phyloP scores from a whole-genome alignment of 2,113 vertebrate genomes.

The Uropsilus gracilis region DNA sequence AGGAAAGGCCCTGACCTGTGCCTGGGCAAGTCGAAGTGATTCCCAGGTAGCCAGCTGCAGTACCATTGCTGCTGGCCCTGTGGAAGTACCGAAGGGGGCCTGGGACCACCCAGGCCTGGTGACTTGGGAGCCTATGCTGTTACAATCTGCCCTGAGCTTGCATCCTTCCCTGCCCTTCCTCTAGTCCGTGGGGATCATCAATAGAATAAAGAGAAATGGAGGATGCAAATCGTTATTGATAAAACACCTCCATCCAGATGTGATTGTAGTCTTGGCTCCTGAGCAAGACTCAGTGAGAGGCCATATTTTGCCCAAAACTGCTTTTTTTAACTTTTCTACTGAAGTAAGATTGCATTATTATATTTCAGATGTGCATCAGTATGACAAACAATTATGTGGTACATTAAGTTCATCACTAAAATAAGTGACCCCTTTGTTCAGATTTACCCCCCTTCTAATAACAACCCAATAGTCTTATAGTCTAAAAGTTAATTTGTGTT shows the following conservation, averaged over 20 bases:
- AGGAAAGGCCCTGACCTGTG: background rate
- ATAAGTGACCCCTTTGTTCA: too few species aligned
- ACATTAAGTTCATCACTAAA: too few species aligned
- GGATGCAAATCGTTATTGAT: background rate
- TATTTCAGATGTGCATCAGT: too few species aligned
- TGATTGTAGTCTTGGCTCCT: background rate
- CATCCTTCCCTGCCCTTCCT: background rate
- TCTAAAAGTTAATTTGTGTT: too few species aligned
- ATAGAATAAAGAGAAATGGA: background rate
- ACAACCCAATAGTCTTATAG: too few species aligned
- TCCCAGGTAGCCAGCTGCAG: background rate
- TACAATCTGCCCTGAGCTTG: background rate
- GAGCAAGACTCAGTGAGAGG: background rate
- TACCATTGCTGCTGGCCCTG: fast-evolving
- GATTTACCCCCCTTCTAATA: too few species aligned
- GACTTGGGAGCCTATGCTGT: background rate
- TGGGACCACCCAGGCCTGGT: background rate
- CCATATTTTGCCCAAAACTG: background rate
- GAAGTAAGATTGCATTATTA: too few species aligned
- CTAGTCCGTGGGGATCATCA: background rate
- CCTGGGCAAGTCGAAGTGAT: background rate
- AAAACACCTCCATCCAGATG: background rate
- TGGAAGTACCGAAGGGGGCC: background rate
- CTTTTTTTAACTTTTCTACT: too few species aligned
- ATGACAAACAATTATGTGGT: too few species aligned